Base-by-base conservation (phyloP, 2,888 invertebrate genomes). In the Ornithoptera alexandrae region DNA sequence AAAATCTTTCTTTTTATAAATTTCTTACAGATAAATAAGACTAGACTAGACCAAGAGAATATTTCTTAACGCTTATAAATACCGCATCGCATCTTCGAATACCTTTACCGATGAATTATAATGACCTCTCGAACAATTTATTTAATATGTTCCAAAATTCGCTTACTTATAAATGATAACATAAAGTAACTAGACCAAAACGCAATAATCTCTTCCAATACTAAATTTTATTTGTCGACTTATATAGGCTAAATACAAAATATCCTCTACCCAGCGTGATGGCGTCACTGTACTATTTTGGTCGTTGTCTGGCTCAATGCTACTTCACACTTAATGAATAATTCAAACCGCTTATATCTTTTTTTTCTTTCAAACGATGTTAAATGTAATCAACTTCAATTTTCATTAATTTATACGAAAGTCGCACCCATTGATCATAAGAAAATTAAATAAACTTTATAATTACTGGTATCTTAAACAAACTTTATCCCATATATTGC, bases 241-340 rank as follows among this genome's bases (percentile, higher is more conserved):
- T 64, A 57, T 30, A 30, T 67, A 70, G 60, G 70, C 59, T 57
- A 59, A 66, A 61, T 30, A 62, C 56, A 18, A 64, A 64, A 50
- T 67, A 70, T 67, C 53, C 61, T 66, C 61, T 50, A 39, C 53
- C 42, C 64, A 59, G 50, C 18, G 50, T 50, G 65, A 70, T 70
- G 64, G 67, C 64, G 70, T 70, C 70, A 70, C 24, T 42, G 8
- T 61, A 61, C 70, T 70, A 67, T 70, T 70, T 70, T 65, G 42
- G 64, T 50, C 63, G 50, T 59, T 62, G 69, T 62, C 62, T 30
- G 63, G 46, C 64, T 67, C 63, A 70, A 62, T 66, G 66, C 59
- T 62, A 60, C 50, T 59, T 62, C 50, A 20, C 36, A 50, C 53
- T 58, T 57, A 66, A 62, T 62, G 20, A 50, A 30, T 30, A 30